Base-by-base conservation (phyloP, 2,113 vertebrate species). In the Thinocorus orbignyianus region DNA sequence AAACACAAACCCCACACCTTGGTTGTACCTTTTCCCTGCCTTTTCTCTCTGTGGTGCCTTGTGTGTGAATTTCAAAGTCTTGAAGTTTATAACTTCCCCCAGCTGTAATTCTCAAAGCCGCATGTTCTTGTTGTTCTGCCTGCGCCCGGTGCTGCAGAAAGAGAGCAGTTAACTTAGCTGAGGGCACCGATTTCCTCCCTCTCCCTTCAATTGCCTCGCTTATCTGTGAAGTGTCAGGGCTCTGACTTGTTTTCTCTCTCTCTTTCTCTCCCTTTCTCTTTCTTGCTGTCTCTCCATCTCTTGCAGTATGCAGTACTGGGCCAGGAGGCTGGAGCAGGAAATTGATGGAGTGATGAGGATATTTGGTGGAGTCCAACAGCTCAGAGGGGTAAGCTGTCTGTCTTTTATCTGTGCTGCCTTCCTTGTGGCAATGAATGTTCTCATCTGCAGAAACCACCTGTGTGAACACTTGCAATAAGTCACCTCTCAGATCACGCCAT, bases 281-380 rank as follows among this genome's bases (percentile, higher is more conserved):
- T 88, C 80, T 77, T 35, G 86, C 37, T 54, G 52, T 81, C 95
- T 74, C 41, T 78, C 79, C 58, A 5, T 97, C 65, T 97, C 98
- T 96, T 95, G 80, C 98, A 99, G 99, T 98, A 99, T 99, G 98
- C 99, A 99, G 98, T 99, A 99, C 98, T 99, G 99, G 99, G 99
- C 99, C 96, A 98, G 99, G 94, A 98, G 99, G 85, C 98, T 99
- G 96, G 99, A 99, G 95, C 99, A 99, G 97, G 99, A 99, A 98
- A 98, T 99, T 92, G 99, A 99, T 97, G 98, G 99, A 81, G 99
- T 99, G 94, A 99, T 99, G 98, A 98, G 99, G 97, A 99, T 99
- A 97, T 99, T 99, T 97, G 99, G 99, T 93, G 99, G 99, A 54
- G 98, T 98, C 92, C 99, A 99, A 96, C 99, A 99, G 97, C 98